Conservation (phyloP, 2,797 vertebrate species). For the Hephaestus fuliginosus region DNA sequence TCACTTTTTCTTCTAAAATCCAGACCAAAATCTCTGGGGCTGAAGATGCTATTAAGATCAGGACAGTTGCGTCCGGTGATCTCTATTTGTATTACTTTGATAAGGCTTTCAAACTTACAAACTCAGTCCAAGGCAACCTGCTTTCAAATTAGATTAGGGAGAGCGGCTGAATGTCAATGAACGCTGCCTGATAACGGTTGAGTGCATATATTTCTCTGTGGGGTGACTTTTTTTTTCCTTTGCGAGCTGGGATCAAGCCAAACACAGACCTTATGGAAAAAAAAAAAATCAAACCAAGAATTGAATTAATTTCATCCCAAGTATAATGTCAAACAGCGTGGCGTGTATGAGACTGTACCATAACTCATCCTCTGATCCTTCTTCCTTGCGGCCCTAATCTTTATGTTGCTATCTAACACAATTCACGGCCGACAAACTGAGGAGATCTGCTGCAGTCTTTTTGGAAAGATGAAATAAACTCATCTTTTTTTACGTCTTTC, state of each 20-base stretch:
- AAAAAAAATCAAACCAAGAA: conserved; percentile 41
- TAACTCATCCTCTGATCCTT: conserved; percentile 12
- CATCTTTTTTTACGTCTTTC: background rate
- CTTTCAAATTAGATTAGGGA: conserved; percentile 68
- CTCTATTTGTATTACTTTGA: conserved; percentile 65
- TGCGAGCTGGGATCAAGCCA: conserved; percentile 37
- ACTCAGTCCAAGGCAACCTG: conserved; percentile 61
- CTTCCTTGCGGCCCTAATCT: background rate
- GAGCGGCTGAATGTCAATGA: conserved; percentile 61
- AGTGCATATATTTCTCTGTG: conserved; percentile 42
- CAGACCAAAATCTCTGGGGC: conserved; percentile 18
- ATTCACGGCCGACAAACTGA: background rate
- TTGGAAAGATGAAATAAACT: background rate
- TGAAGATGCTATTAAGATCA: conserved; percentile 34
- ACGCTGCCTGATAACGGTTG: conserved; percentile 40
- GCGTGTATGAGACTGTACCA: conserved; percentile 6
- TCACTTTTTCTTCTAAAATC: conserved; percentile 40
- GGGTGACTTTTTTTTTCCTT: conserved; percentile 42
- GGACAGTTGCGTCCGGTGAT: conserved; percentile 32
- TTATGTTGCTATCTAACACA: background rate
- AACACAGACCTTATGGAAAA: conserved; percentile 26
- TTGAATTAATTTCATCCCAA: conserved; percentile 53
- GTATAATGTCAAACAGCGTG: conserved; percentile 48
- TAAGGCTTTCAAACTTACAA: conserved; percentile 64
- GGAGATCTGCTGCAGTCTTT: background rate